Evolutionary conservation across 2,797 vertebrate genomes (phyloP).

Genomic region (Darevskia nairensis): DNA sequence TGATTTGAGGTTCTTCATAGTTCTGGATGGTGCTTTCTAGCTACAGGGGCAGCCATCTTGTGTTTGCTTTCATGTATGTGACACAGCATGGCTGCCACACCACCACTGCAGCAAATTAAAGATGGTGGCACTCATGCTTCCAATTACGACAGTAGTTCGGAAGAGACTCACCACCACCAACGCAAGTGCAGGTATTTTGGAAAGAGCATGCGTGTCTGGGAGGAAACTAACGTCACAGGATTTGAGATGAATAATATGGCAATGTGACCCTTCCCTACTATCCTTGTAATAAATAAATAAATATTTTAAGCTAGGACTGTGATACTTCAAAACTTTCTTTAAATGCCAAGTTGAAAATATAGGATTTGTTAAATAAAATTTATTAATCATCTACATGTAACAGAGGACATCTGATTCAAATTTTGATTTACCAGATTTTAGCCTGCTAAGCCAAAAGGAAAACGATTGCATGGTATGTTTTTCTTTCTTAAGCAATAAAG

Average conservation of each 20-base stretch:
- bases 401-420: not conserved
- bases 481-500: not conserved
- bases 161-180: not conserved
- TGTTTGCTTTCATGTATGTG: not conserved
- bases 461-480: not conserved
- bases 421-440: not conserved
- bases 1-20: not conserved
- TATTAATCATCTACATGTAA: not conserved
- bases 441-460: not conserved
- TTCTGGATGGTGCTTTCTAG: not conserved
- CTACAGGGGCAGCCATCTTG: not conserved
- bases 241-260: not conserved
- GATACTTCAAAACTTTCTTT: not conserved
- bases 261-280: not conserved
- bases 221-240: not conserved
- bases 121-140: not conserved
- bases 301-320: constrained; percentile 5
- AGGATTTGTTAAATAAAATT: not conserved
- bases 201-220: not conserved
- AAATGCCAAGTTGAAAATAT: not conserved
- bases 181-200: not conserved
- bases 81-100: not conserved
- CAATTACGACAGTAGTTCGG: not conserved
- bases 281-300: not conserved
- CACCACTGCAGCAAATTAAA: not conserved